Base-by-base conservation (phyloP, 2,113 vertebrate genomes). In the Microtus montanus region DNA sequence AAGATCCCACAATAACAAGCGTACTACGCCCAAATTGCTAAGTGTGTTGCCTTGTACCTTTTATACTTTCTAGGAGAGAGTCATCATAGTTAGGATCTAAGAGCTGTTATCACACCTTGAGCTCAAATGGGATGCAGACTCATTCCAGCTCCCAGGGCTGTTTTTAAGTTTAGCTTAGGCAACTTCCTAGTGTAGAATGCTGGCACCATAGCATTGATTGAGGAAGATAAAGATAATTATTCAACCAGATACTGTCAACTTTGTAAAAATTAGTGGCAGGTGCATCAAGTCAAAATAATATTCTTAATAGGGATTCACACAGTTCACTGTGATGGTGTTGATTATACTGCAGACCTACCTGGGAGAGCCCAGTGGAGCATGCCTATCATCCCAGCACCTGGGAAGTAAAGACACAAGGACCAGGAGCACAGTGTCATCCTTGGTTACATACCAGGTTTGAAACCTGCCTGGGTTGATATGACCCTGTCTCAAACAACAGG, bases 101-200 rank as follows among this genome's bases (percentile, higher is more conserved):
- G 54, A 54, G 8, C 26, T 90, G 68, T 70, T 17, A 17, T 91
- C 66, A n/a, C 14, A 54, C n/a, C 52, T 66, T 79, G 63, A 44
- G 66, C 93, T 77, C 33, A 66, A 2, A 64, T 28, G 58, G 24
- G 3, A 20, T 89, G 24, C 38, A 63, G 15, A 63, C 28, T 82
- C 74, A 73, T 38, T 68, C 49, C 74, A 28, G 89, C 14, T 78
- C 83, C 24, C 28, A 73, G 38, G 54, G 30, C 52, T 80, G 0
- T 85, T 64, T 73, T 88, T 73, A 84, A 85, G 64, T 94, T 91
- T 89, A 68, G 66, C n/a, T 66, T 22, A 94, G 71, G 68, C 19
- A 44, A 85, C 6, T 64, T 64, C 38, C 35, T 74, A 58, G 41
- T 17, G 78, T 35, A 70, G n/a, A 92, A 66, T 92, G 33, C 61